Percentiles rank a stretch among this genome's conserved stretches.
These are phyloP conservation scores for Chascanopsetta lugubris DNA, from an alignment of 2,113 vertebrate genomes.

Conservation along the genomic window DNA sequence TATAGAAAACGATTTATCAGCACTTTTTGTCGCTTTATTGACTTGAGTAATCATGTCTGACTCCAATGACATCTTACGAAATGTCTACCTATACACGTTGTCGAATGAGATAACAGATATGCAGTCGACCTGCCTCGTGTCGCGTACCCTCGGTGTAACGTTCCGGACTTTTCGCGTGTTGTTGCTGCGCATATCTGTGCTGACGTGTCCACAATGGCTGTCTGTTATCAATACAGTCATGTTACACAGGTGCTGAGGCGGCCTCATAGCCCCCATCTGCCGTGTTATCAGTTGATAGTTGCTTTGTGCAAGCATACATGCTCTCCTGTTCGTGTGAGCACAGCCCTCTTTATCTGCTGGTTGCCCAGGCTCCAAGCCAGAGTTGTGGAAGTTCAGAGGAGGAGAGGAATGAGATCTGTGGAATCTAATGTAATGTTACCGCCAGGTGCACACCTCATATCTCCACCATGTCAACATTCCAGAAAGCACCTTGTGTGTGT, in stretches of 20 bases:
- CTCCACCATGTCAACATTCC: conserved; percentile 3
- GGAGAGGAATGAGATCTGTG: conserved; percentile 30
- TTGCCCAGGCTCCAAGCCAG: conserved; percentile 14
- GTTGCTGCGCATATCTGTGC: conserved; percentile 22
- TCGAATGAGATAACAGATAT: conserved; percentile 17
- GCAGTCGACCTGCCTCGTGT: conserved; percentile 14
- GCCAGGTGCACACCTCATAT: conserved; percentile 29
- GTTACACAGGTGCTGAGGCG: conserved; percentile 55
- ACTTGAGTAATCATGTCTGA: neutral
- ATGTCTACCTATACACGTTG: neutral
- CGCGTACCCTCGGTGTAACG: conserved; percentile 27
- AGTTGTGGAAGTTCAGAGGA: conserved; percentile 50
- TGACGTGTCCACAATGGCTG: conserved; percentile 31
- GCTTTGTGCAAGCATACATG: conserved; percentile 30
- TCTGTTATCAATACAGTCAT: conserved; percentile 52
- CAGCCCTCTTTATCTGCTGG: conserved; percentile 53
- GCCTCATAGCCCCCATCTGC: conserved; percentile 38
- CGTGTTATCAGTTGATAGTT: conserved; percentile 56
- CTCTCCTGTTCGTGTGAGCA: conserved; percentile 35
- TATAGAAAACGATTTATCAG: neutral
- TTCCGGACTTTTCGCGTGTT: neutral
- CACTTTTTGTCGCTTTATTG: conserved; percentile 1
- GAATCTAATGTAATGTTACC: conserved; percentile 34
- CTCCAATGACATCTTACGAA: conserved; percentile 1
- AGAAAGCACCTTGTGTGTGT: neutral